Base-by-base conservation (phyloP, 2,888 invertebrate genomes). In the Microchrysa polita region DNA sequence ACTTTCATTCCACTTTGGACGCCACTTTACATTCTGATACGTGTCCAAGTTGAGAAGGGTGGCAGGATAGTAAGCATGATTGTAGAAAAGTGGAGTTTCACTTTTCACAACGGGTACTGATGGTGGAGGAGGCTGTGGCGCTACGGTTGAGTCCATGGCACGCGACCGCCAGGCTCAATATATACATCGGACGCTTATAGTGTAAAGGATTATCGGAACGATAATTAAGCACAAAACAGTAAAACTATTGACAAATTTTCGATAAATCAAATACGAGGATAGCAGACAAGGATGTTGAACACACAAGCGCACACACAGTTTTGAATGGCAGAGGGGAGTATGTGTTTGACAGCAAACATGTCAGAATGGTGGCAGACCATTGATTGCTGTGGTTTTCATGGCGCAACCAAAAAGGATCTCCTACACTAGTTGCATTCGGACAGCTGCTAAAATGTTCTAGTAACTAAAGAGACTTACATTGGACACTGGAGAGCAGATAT, bases 1-100 rank as follows among this genome's bases (percentile, higher is more conserved):
- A 69, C 84, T 83, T 79, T 85, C 84, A 81, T 84, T 84, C 81
- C 84, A 84, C 75, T 84, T 81, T 55, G 83, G 81, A 48, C 84
- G 78, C 55, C 78, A 60, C 63, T 79, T 79, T 53, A 79, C 78
- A 74, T 76, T 77, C 75, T 79, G 77, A 73, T 78, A 78, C 27
- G 78, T 78, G 72, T 79, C 79, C 59, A 79, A 77, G 63, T 79
- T 79, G 14, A 79, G 74, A 53, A 79, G 72, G 40, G 78, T 78
- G 16, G 77, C 74, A 44, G 77, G 76, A n/a, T n/a, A n/a, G 48
- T 78, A 78, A 73, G 77, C 76, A 27, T 77, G 77, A 44, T 77
- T 77, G 27, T 77, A 76, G 72, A 76, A 78, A 22, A 75, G 78
- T 14, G 76, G 61, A 27, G 74, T 69, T 52, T 78, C 77, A 12